phyloP scores from a whole-genome alignment of 2,888 invertebrate genomes.

The Drosophila meridionalis region DNA sequence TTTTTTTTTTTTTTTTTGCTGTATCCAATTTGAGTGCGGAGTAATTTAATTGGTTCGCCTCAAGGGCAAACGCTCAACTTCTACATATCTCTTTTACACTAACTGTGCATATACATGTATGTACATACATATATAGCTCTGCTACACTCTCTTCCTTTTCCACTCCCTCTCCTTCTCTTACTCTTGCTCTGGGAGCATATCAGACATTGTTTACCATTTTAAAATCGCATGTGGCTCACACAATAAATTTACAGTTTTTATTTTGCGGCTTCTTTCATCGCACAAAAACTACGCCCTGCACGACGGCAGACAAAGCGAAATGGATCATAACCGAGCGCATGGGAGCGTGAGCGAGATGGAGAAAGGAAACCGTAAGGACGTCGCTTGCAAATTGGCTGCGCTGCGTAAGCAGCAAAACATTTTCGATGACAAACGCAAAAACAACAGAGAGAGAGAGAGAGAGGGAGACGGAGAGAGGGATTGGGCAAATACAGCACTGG shows the following conservation, averaged over 20 bases:
- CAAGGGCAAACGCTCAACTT: constrained; percentile 27
- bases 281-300: constrained; percentile 4
- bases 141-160: not conserved
- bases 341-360: not conserved
- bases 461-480: not conserved
- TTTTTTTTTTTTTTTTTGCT: constrained; percentile 23
- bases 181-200: constrained; percentile 2
- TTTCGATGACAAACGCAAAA: constrained; percentile 69
- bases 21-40: constrained; percentile 32
- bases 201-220: constrained; percentile 60
- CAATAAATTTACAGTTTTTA: constrained; percentile 65
- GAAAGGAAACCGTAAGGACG: not conserved
- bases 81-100: not conserved
- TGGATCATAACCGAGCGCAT: not conserved
- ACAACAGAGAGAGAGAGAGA: constrained; percentile 15
- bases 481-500: constrained; percentile 7
- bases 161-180: not conserved
- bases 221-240: constrained; percentile 62
- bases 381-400: constrained; percentile 58
- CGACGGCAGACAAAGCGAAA: not conserved
- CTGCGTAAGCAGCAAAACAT: constrained; percentile 55
- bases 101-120: too few relatives aligned
- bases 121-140: not conserved
- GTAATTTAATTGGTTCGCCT: constrained; percentile 60
- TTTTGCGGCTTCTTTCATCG: constrained; percentile 38